Evolutionary conservation across 1,140 invertebrate genomes (phyloP), one percentile per base, ranked within the genome.

Genomic region (Danaus plexippus): DNA sequence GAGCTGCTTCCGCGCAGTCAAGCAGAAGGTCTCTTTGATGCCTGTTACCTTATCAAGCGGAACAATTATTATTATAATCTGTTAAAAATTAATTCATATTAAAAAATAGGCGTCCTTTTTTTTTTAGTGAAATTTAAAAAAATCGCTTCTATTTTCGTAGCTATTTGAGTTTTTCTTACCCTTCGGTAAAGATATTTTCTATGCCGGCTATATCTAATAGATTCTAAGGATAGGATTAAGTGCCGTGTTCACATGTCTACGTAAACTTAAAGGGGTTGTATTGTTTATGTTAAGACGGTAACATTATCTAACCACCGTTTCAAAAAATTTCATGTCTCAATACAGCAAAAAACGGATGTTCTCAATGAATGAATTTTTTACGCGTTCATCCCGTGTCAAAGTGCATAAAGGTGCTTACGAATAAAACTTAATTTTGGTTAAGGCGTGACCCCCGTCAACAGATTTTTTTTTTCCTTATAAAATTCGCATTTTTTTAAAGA

Each of bases 391-490:
- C 70, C 77, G 75, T 86, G 83, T 86, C 83, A 86, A 81, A 86
- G 83, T 84, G 83, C 83, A 81, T 80, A 78, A 82, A 79, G 78
- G 84, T 80, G 75, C 69, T 61, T 72, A 63, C 73, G 66, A 77
- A 73, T 76, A 83, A 77, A 77, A 75, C 77, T 75, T 85, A 85
- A 86, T 86, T 86, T 85, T 66, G 80, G 78, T 75, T 73, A 59
- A 70, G 79, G 81, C 79, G 78, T 83, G 81, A 85, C 81, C 83
- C 83, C 80, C 80, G 74, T 87, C 83, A 87, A 78, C 81, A 73
- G 22, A 68, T 76, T 77, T 81, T 82, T 84, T 85, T 64, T 51
- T 49, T 53, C 46, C 46, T 69, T 32, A 32, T 32, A 59, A 73
- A 77, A 71, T 81, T 77, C 75, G 75, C 70, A 79, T 69, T 82